A percentile compares a stretch with the other conserved stretches of the same genome.
These are phyloP conservation scores for Mastigias papua DNA, from an alignment of 30 jellyfish, hydroid and myxozoan genomes.

Conservation along the genomic window DNA sequence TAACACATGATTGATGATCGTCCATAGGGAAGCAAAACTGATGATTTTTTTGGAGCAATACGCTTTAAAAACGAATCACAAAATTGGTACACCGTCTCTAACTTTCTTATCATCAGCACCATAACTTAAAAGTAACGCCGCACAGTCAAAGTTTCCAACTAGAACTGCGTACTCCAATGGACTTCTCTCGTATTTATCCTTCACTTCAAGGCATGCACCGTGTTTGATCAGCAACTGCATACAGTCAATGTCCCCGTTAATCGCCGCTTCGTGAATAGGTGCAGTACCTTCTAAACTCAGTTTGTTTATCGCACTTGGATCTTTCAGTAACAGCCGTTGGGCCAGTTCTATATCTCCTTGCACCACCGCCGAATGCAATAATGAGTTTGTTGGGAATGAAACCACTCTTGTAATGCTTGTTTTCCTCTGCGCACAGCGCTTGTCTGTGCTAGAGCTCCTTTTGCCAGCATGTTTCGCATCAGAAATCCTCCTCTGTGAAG, in stretches of 20 bases:
- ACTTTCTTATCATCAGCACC: conserved; percentile 78
- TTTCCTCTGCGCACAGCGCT: conserved; percentile 5
- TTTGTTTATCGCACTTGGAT: conserved; percentile 62
- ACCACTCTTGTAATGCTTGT: conserved; percentile 35
- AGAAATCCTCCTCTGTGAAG: neutral
- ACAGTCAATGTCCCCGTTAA: conserved; percentile 65
- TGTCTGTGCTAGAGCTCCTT: neutral
- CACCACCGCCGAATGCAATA: conserved; percentile 78
- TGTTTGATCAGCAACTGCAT: conserved; percentile 55
- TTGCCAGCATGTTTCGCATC: neutral
- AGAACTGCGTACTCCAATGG: conserved; percentile 83
- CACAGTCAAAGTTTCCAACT: conserved; percentile 92
- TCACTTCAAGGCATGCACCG: conserved; percentile 79
- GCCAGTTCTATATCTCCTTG: conserved; percentile 76
- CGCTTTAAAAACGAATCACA: too few species aligned
- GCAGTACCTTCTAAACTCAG: conserved; percentile 86
- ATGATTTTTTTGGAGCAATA: too few species aligned
- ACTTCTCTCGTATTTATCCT: conserved; percentile 54
- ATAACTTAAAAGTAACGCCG: conserved; percentile 63
- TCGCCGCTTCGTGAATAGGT: conserved; percentile 89
- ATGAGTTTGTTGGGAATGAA: conserved; percentile 76
- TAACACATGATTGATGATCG: too few species aligned
- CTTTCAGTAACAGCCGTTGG: conserved; percentile 50
- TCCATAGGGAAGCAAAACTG: too few species aligned
- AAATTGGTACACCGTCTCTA: conserved; percentile 71